A percentile compares a stretch with the other conserved stretches of the same genome.
These are phyloP conservation scores for Gymnopithys bicolor DNA, from an alignment of 2,797 vertebrate species.

Conservation along the genomic window DNA sequence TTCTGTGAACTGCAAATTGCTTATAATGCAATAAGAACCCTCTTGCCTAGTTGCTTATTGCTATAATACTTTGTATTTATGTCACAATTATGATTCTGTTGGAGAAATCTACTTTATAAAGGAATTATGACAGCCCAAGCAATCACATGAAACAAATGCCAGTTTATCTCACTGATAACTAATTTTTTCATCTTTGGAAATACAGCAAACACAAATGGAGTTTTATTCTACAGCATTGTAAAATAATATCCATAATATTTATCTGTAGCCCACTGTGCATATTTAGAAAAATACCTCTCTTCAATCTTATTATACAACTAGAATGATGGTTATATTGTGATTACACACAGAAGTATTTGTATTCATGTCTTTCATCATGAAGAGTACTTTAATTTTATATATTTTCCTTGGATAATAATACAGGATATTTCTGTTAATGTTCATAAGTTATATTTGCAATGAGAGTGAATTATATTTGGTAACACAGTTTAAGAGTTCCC, in stretches of 20 bases:
- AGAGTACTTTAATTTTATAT: not conserved
- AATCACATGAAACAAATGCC: constrained; percentile 20
- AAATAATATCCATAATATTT: constrained; percentile 10
- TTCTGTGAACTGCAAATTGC: constrained; percentile 54
- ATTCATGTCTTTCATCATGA: not conserved
- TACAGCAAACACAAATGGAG: constrained; percentile 3
- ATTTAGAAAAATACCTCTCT: constrained; percentile 4
- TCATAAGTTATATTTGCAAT: not conserved
- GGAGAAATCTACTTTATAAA: constrained; percentile 44
- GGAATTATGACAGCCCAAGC: constrained; percentile 12
- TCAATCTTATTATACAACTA: constrained; percentile 11
- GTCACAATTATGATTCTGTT: constrained; percentile 55
- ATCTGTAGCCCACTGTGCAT: not conserved
- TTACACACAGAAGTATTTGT: constrained; percentile 20
- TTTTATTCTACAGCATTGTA: constrained; percentile 22
- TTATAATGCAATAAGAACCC: constrained; percentile 34
- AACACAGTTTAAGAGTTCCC: not conserved
- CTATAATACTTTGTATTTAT: constrained; percentile 54
- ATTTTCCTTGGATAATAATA: not conserved
- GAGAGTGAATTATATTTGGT: not conserved
- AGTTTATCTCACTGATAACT: constrained; percentile 39
- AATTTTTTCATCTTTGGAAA: constrained; percentile 34
- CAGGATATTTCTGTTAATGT: not conserved
- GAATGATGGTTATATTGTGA: constrained; percentile 3
- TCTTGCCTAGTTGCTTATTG: constrained; percentile 45